Evolutionary conservation across 2,888 invertebrate species (phyloP).

Genomic region (Diadegma fenestrale): DNA sequence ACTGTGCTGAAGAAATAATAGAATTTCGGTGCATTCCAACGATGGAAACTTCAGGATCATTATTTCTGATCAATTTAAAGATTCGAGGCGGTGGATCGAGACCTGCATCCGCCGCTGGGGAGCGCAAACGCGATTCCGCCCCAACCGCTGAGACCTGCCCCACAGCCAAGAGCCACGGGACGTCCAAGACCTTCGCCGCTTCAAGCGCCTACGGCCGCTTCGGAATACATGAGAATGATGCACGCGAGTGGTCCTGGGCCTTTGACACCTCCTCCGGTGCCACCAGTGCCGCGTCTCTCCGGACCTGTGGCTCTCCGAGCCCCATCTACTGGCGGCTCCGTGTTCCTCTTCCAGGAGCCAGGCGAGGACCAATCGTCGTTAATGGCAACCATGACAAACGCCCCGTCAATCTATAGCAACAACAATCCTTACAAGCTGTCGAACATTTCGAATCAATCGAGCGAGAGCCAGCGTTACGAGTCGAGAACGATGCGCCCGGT

Average conservation of each 20-base stretch:
- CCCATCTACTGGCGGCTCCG: slow-evolving; percentile 53
- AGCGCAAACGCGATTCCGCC: slow-evolving; percentile 86
- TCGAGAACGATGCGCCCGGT: slow-evolving; percentile 65
- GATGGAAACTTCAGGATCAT: too few species aligned
- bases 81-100: slow-evolving; percentile 83
- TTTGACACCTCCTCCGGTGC: slow-evolving; percentile 79
- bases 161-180: slow-evolving; percentile 81
- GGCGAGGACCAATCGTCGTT: slow-evolving; percentile 19
- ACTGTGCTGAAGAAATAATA: too few species aligned
- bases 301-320: slow-evolving; percentile 30
- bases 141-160: slow-evolving; percentile 89
- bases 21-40: too few species aligned
- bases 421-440: slow-evolving; percentile 49
- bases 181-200: slow-evolving; percentile 82
- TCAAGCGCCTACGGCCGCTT: slow-evolving; percentile 74
- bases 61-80: slow-evolving; percentile 68
- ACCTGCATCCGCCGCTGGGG: slow-evolving; percentile 81
- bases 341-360: slow-evolving; percentile 76
- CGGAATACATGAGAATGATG: slow-evolving; percentile 79
- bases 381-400: neutral
- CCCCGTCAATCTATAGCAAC: slow-evolving; percentile 33
- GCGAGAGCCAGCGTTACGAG: slow-evolving; percentile 68
- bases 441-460: slow-evolving; percentile 54
- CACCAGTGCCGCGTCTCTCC: slow-evolving; percentile 74
- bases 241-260: slow-evolving; percentile 80